phyloP scores from a whole-genome alignment of 1,140 invertebrate species.

The Leptopilina clavipes region DNA sequence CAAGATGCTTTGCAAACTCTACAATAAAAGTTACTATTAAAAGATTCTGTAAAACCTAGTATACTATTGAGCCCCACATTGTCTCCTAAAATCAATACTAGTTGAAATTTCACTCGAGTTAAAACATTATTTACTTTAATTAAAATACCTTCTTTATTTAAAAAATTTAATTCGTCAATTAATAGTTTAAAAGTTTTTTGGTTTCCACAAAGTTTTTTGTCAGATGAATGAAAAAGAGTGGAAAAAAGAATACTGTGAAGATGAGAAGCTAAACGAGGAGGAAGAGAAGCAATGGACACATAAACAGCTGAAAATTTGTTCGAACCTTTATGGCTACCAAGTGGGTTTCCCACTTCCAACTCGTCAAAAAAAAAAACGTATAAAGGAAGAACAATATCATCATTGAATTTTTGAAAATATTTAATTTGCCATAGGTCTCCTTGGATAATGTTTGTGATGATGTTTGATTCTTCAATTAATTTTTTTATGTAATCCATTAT shows the following conservation, averaged over 20 bases:
- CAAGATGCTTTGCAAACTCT: neutral
- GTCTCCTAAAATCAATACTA: neutral
- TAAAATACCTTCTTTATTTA: slow-evolving; percentile 1
- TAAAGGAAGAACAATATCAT: slow-evolving; percentile 22
- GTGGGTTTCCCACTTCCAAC: slow-evolving; percentile 33
- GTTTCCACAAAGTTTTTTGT: neutral
- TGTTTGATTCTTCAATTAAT: neutral
- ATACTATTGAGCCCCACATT: neutral
- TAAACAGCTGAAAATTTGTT: slow-evolving; percentile 35
- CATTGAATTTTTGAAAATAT: slow-evolving; percentile 6
- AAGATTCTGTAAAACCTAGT: neutral
- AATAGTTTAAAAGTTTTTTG: neutral
- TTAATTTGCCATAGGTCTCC: slow-evolving; percentile 9
- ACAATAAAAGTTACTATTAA: neutral
- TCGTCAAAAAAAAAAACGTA: slow-evolving; percentile 33
- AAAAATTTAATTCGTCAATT: neutral
- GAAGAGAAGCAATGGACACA: slow-evolving; percentile 19
- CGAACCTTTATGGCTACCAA: slow-evolving; percentile 21
- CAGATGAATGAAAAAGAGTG: neutral
- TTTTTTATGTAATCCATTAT: neutral
- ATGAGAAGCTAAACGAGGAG: slow-evolving; percentile 10
- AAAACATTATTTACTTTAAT: neutral
- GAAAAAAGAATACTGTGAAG: slow-evolving; percentile 31
- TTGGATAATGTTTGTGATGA: slow-evolving; percentile 33
- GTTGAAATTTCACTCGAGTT: neutral